These are phyloP conservation scores for Gallirallus australis DNA, from an alignment of 2,797 vertebrate species.

Conservation along the genomic window DNA sequence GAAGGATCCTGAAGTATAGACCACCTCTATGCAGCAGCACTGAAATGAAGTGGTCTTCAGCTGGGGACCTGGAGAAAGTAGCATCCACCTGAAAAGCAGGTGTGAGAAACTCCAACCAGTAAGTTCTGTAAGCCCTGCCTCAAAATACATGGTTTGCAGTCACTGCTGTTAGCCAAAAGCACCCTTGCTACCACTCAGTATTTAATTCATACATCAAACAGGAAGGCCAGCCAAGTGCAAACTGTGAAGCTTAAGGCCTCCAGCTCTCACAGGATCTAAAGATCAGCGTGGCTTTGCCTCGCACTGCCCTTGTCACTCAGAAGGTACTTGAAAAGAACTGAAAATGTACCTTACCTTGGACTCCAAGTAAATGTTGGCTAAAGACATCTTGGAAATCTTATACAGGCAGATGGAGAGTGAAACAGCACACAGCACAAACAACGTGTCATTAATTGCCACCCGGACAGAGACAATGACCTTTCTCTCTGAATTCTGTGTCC, in stretches of 20 bases:
- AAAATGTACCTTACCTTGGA: conserved; percentile 88
- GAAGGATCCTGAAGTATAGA: not conserved
- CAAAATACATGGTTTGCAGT: not conserved
- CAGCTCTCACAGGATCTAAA: not conserved
- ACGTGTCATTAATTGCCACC: conserved; percentile 93
- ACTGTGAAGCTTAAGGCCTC: not conserved
- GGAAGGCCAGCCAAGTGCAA: not conserved
- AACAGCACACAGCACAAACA: conserved; percentile 94
- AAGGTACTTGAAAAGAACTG: conserved; percentile 37
- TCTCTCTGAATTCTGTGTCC: conserved; percentile 85
- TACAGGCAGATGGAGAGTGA: conserved; percentile 95
- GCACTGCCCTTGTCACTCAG: not conserved
- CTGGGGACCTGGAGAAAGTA: not conserved
- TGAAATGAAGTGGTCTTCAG: not conserved
- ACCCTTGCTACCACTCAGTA: not conserved
- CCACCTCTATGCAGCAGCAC: not conserved
- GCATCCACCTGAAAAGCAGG: not conserved
- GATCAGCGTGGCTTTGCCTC: not conserved
- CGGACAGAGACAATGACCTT: conserved; percentile 90
- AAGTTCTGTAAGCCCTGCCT: not conserved
- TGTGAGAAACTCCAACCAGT: not conserved
- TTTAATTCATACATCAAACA: not conserved
- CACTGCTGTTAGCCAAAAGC: not conserved
- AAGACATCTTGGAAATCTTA: conserved; percentile 97
- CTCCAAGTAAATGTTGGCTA: conserved; percentile 97